Conservation (phyloP, 2,888 invertebrate species). For the Pristionchus fissidentatus region DNA sequence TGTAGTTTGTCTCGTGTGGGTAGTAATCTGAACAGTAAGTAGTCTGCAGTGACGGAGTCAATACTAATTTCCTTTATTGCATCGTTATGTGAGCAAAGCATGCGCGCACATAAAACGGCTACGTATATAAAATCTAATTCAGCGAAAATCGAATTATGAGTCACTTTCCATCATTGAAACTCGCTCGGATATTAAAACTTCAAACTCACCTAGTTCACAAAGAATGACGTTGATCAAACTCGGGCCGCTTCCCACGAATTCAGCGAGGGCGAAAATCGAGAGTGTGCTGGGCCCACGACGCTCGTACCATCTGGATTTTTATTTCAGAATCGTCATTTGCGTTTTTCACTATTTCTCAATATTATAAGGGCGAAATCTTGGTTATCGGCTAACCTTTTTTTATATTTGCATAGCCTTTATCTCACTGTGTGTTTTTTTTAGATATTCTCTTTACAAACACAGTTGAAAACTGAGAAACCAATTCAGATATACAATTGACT, state of each 20-base stretch:
- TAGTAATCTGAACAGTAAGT: slow-evolving; percentile 5
- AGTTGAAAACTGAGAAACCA: not conserved
- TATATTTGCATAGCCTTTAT: too few species aligned
- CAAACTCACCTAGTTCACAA: not conserved
- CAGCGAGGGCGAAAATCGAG: not conserved
- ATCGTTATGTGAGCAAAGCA: too few species aligned
- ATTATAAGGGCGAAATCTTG: too few species aligned
- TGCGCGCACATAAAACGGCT: too few species aligned
- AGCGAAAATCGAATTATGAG: too few species aligned
- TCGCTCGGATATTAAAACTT: too few species aligned
- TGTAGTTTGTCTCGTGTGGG: not conserved
- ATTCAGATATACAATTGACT: not conserved
- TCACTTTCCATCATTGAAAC: too few species aligned
- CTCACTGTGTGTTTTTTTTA: too few species aligned
- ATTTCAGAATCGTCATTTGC: not conserved
- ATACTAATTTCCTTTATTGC: not conserved
- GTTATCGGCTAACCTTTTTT: too few species aligned
- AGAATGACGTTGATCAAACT: not conserved
- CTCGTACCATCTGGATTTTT: not conserved
- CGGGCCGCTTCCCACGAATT: not conserved
- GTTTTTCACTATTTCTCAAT: not conserved
- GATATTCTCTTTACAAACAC: not conserved
- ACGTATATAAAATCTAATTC: too few species aligned
- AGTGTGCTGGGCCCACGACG: not conserved
- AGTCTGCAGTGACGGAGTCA: not conserved